Conservation (phyloP, 2,888 invertebrate genomes). For the Thecophora atra region DNA sequence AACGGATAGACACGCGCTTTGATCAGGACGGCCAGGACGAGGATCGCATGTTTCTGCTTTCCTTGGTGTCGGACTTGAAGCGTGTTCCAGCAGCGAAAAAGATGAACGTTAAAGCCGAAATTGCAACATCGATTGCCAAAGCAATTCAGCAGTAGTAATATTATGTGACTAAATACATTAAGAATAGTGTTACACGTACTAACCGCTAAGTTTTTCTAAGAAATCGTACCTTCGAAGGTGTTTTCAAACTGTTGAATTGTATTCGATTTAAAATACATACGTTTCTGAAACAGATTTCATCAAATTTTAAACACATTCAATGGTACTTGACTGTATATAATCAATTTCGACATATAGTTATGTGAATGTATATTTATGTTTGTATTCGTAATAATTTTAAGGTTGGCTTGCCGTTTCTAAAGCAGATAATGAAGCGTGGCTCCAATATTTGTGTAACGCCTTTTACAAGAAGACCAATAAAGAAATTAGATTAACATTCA, state of each 20-base stretch:
- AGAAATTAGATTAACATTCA: no score
- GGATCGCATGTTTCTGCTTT: slow-evolving; percentile 51
- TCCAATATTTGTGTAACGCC: no score
- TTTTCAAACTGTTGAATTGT: background rate
- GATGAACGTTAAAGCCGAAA: slow-evolving; percentile 47
- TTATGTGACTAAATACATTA: slow-evolving; percentile 8
- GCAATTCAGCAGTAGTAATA: slow-evolving; percentile 37
- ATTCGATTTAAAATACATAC: slow-evolving; percentile 1
- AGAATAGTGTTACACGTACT: background rate
- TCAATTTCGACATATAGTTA: background rate
- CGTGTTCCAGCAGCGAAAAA: slow-evolving; percentile 48
- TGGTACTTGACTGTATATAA: background rate
- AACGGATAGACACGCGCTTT: slow-evolving; percentile 30
- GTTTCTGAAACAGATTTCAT: slow-evolving; percentile 12
- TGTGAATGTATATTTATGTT: background rate
- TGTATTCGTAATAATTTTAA: background rate
- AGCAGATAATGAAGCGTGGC: no score
- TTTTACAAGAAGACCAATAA: no score
- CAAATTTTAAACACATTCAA: background rate
- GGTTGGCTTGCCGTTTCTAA: background rate
- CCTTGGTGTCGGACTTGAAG: slow-evolving; percentile 48
- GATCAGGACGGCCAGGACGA: slow-evolving; percentile 45
- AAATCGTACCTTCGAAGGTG: background rate
- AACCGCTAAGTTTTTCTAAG: background rate
- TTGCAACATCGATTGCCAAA: slow-evolving; percentile 46